phyloP scores from a whole-genome alignment of 2,797 vertebrate species.

The Dendrocincla tyrannina region DNA sequence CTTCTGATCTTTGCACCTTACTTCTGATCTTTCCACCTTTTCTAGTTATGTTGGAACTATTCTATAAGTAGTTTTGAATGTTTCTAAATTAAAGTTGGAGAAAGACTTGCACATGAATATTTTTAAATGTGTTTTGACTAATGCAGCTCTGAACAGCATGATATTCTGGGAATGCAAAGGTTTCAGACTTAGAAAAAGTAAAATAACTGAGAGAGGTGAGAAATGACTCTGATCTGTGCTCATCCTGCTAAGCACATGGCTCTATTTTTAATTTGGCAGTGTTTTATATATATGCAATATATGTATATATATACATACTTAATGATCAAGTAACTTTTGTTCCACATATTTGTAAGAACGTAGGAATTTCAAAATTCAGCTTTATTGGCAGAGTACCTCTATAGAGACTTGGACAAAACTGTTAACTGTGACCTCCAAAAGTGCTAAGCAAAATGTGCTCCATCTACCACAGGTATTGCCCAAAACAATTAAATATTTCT shows the following conservation, averaged over 20 bases:
- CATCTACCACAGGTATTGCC: background rate
- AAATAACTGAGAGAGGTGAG: slow-evolving; percentile 2
- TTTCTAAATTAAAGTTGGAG: background rate
- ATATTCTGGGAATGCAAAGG: slow-evolving; percentile 28
- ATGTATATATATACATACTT: background rate
- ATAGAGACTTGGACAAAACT: background rate
- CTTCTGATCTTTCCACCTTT: background rate
- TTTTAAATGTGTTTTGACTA: slow-evolving; percentile 40
- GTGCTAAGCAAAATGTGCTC: background rate
- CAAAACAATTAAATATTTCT: background rate
- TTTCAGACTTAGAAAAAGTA: slow-evolving; percentile 18
- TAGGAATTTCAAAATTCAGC: background rate
- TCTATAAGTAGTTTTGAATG: background rate
- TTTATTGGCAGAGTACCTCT: background rate
- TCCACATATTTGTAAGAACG: background rate
- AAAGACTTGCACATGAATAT: background rate
- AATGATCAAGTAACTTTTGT: background rate
- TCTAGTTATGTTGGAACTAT: background rate
- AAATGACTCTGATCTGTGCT: background rate
- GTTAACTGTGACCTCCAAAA: background rate
- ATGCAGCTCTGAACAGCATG: background rate
- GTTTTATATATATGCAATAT: background rate
- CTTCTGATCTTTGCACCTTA: background rate
- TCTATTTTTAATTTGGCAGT: background rate
- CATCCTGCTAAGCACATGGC: background rate